A percentile compares a stretch with the other conserved stretches of the same genome.
Conservation (phyloP, 2,797 vertebrate species). For the Vespertilio murinus region DNA sequence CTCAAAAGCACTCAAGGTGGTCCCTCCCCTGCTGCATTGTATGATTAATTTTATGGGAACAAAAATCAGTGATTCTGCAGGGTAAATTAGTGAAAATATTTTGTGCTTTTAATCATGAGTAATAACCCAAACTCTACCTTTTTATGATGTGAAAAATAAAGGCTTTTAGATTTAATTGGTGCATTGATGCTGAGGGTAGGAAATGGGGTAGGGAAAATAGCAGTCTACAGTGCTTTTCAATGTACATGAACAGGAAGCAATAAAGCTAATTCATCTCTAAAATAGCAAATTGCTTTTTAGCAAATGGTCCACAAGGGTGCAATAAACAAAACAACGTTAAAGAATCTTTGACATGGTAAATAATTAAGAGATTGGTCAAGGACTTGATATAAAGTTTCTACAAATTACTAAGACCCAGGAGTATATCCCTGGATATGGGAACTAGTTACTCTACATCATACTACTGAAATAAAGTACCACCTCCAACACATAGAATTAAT, state of each 20-base stretch:
- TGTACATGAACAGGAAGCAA: constrained; percentile 71
- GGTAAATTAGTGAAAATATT: constrained; percentile 31
- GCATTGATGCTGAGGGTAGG: constrained; percentile 46
- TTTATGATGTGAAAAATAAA: constrained; percentile 77
- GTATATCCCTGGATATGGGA: constrained; percentile 48
- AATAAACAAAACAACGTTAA: constrained; percentile 81
- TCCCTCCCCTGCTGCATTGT: background rate
- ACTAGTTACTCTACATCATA: constrained; percentile 54
- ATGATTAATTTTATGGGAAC: constrained; percentile 39
- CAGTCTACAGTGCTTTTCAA: constrained; percentile 57
- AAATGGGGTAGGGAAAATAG: constrained; percentile 23
- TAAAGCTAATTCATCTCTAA: constrained; percentile 82
- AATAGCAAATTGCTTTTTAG: constrained; percentile 81
- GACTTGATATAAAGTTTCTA: constrained; percentile 75
- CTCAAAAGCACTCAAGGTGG: background rate
- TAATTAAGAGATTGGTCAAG: constrained; percentile 83
- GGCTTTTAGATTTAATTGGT: constrained; percentile 68
- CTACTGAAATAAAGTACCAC: constrained; percentile 25
- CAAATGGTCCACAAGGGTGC: constrained; percentile 79
- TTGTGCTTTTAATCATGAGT: constrained; percentile 49
- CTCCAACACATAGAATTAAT: constrained; percentile 36
- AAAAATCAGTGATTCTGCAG: constrained; percentile 12
- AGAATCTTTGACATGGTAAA: constrained; percentile 80
- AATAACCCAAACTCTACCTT: constrained; percentile 61
- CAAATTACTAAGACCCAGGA: constrained; percentile 74